These are phyloP conservation scores for Myzus persicae DNA, from an alignment of 1,140 invertebrate genomes.

Conservation along the genomic window DNA sequence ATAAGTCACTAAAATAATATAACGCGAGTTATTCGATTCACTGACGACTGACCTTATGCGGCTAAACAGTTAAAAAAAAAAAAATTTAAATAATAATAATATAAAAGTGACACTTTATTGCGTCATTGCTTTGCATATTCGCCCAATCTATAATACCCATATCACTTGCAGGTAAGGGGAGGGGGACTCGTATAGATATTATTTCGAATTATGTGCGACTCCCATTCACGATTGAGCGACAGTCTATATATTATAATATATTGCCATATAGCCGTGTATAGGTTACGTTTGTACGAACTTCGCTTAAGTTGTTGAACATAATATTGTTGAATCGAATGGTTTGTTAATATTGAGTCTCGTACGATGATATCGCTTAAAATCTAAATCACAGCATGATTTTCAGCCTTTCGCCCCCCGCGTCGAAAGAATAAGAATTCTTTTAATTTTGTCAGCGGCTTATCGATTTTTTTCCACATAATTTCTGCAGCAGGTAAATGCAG, in stretches of 20 bases:
- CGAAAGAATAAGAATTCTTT: not conserved
- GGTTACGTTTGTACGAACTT: too few relatives aligned
- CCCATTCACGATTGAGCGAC: not conserved
- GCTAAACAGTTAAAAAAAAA: too few relatives aligned
- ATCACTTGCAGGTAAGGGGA: too few relatives aligned
- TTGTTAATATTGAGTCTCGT: not conserved
- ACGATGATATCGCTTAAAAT: not conserved
- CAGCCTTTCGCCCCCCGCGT: not conserved
- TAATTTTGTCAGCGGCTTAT: not conserved
- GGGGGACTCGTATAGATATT: not conserved
- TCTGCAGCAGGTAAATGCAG: not conserved
- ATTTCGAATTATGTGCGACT: not conserved
- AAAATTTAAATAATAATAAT: not conserved
- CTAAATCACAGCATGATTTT: not conserved
- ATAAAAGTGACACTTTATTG: not conserved
- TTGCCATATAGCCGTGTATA: too few relatives aligned
- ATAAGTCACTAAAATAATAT: not conserved
- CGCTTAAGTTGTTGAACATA: not conserved
- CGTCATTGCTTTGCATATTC: not conserved
- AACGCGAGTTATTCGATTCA: not conserved
- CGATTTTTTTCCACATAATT: conserved; percentile 1
- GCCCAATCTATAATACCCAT: not conserved
- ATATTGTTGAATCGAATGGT: not conserved
- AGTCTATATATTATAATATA: not conserved
- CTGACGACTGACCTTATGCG: too few relatives aligned